These are phyloP conservation scores for Aquatica leii DNA, from an alignment of 2,888 invertebrate species.

Conservation along the genomic window DNA sequence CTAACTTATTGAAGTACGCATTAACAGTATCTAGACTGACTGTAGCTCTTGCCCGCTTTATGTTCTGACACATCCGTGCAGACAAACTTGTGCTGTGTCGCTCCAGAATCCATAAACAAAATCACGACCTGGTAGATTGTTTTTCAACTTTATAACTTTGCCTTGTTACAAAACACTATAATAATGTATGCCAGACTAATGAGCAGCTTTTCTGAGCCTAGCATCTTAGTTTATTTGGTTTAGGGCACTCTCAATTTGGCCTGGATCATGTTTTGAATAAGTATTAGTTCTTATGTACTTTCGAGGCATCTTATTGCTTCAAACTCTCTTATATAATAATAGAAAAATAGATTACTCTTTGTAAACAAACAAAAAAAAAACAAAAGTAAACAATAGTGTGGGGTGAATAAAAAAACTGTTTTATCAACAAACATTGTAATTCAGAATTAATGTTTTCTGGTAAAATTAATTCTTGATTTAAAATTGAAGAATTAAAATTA, in stretches of 20 bases:
- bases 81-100: background rate
- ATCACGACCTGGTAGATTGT: too few species aligned
- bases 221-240: background rate
- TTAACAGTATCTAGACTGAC: background rate
- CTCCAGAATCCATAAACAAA: background rate
- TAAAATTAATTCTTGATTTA: too few species aligned
- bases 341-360: background rate
- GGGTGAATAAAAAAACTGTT: background rate
- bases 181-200: background rate
- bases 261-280: background rate
- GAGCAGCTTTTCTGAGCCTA: background rate
- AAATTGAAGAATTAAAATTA: too few species aligned
- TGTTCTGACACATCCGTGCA: background rate
- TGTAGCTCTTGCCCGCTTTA: background rate
- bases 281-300: background rate
- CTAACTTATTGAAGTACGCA: background rate
- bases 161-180: background rate
- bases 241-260: background rate
- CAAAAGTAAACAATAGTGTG: background rate
- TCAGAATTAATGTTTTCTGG: too few species aligned
- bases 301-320: background rate
- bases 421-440: too few species aligned
- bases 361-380: background rate
- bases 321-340: background rate
- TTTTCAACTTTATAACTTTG: background rate